phyloP scores from a whole-genome alignment of 2,797 vertebrate genomes.

The Novumbra hubbsi region DNA sequence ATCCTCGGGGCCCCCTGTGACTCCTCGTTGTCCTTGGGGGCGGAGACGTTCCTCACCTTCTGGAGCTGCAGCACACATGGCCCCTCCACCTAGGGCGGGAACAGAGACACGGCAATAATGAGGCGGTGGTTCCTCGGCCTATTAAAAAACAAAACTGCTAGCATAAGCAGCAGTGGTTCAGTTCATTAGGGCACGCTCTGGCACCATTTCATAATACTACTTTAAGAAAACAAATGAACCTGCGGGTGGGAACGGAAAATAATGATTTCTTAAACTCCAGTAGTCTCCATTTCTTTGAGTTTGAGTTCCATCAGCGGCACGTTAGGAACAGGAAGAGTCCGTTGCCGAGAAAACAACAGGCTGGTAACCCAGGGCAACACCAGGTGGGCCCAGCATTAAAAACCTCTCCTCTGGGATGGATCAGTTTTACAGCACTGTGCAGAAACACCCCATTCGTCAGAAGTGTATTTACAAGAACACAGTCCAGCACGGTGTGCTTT shows the following conservation, averaged over 20 bases:
- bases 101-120: not conserved
- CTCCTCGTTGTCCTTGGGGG: constrained; percentile 94
- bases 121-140: not conserved
- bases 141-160: not conserved
- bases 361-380: not conserved
- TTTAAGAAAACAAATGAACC: too few species aligned
- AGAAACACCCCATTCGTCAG: too few species aligned
- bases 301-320: too few species aligned
- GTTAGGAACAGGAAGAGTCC: too few species aligned
- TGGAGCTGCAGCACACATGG: constrained; percentile 96
- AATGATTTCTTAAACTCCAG: too few species aligned
- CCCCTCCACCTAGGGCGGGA: constrained; percentile 83
- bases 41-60: constrained; percentile 92
- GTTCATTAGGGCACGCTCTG: not conserved
- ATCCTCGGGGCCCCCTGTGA: constrained; percentile 92
- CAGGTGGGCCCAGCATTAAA: not conserved
- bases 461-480: too few species aligned
- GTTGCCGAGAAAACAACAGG: not conserved
- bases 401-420: not conserved
- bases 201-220: not conserved
- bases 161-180: too few species aligned
- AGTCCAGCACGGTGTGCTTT: too few species aligned
- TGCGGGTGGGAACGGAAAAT: too few species aligned
- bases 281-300: too few species aligned
- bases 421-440: not conserved